phyloP scores from a whole-genome alignment of 2,113 vertebrate species.

The Ptilorrhoa leucosticta region DNA sequence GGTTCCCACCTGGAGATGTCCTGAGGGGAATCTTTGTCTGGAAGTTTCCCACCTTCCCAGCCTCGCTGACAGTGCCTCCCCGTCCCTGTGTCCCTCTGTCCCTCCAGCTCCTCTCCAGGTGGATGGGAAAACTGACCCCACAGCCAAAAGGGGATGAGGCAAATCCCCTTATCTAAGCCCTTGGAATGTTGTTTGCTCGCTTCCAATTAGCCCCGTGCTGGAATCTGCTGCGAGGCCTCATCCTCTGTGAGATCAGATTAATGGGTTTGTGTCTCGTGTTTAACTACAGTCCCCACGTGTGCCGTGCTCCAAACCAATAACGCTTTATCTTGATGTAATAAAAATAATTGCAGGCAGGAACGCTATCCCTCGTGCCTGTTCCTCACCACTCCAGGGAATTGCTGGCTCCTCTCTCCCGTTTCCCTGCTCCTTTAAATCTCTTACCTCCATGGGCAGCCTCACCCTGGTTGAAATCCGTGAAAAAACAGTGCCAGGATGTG shows the following conservation, averaged over 20 bases:
- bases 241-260: neutral
- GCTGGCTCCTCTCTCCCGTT: neutral
- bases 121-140: neutral
- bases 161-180: conserved; percentile 8
- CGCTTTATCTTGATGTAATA: conserved; percentile 20
- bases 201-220: neutral
- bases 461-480: neutral
- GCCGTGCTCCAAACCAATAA: neutral
- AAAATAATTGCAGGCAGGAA: neutral
- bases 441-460: neutral
- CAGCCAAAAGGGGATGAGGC: neutral
- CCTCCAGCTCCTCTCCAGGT: neutral
- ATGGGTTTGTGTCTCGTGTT: neutral
- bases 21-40: neutral
- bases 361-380: neutral
- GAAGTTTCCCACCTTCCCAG: neutral
- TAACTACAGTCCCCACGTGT: conserved; percentile 8
- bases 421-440: neutral
- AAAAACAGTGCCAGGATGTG: neutral
- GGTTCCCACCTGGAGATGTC: neutral
- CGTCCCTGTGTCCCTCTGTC: neutral
- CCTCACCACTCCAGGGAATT: neutral
- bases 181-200: neutral
- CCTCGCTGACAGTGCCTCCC: neutral
- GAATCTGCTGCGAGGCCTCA: neutral